Evolutionary conservation across 2,113 vertebrate species (phyloP).

Genomic region (Rousettus leschenaultii): DNA sequence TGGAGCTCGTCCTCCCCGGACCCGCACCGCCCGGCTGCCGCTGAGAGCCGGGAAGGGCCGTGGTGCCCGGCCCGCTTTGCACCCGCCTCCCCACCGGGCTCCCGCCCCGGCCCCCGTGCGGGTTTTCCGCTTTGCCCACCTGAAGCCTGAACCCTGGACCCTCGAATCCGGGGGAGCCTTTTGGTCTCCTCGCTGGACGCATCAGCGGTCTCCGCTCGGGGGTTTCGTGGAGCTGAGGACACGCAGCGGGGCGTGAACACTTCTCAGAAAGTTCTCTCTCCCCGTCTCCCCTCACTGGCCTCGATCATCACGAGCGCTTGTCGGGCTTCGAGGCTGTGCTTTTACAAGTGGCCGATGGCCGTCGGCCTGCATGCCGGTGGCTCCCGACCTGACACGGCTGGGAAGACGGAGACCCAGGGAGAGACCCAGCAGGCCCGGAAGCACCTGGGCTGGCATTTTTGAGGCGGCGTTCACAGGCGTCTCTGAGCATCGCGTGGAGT

Average conservation of each 20-base stretch:
- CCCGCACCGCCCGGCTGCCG: accelerated
- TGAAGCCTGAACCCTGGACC: background rate
- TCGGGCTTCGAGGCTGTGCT: background rate
- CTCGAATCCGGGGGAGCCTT: background rate
- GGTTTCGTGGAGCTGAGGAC: background rate
- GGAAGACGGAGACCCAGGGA: background rate
- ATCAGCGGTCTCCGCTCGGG: background rate
- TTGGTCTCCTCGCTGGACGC: background rate
- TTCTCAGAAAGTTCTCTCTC: background rate
- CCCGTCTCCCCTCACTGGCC: background rate
- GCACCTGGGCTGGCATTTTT: background rate
- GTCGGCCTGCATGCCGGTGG: background rate
- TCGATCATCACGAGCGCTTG: background rate
- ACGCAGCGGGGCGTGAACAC: too few species aligned
- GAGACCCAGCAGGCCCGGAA: background rate
- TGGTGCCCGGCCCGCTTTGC: too few species aligned
- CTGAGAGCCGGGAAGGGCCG: background rate
- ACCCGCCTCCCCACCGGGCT: background rate
- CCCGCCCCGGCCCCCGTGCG: accelerated
- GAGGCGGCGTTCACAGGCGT: background rate
- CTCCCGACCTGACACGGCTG: background rate
- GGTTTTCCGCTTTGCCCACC: background rate
- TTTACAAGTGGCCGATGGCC: background rate
- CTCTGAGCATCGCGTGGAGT: background rate
- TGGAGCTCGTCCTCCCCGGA: background rate